Base-by-base conservation (phyloP, 2,113 vertebrate genomes). In the Zingel zingel region DNA sequence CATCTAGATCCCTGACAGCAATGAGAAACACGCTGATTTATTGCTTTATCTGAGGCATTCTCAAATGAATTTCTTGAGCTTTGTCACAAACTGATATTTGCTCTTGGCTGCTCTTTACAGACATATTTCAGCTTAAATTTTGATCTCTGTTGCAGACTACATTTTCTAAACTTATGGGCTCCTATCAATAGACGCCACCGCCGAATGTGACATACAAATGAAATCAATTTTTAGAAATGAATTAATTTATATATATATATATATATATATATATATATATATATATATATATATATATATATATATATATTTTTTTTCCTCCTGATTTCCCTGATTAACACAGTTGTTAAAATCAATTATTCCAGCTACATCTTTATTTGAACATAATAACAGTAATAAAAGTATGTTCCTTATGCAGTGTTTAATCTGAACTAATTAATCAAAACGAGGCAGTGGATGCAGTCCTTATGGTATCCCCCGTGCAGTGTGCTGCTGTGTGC, bases 401-500 rank as follows among this genome's bases (percentile, higher is more conserved):
- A 66, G 30, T 25, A 19, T 59, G 13, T 45, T 12, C 11, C 21
- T 25, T 27, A 5, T 25, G 30, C 45, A 5, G 33, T 51, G 72
- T 63, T 57, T 21, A 12, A 21, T 71, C 30, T 39, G 25, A 79
- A 43, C 30, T 58, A 25, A 30, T 18, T 23, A 23, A 53, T 67
- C 84, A 30, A 63, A 74, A 54, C 0, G 12, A 63, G 36, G 51
- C 33, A 15, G 67, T 59, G 82, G 84, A 56, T 76, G 39, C 62
- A 69, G 66, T 27, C n/a, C 33, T 72, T 63, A 33, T 58, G 84
- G 72, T 84, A 27, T 90, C 74, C 73, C 73, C 69, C 53, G 45
- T 67, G 82, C 33, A n/a, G 75, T 73, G 75, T 81, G 84, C 87
- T 89, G 88, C 85, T 88, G 84, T 77, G 84, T 83, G 86, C 89